A percentile compares a stretch with the other conserved stretches of the same genome.
Conservation (phyloP, 2,888 invertebrate genomes). For the Catocala fraxini region DNA sequence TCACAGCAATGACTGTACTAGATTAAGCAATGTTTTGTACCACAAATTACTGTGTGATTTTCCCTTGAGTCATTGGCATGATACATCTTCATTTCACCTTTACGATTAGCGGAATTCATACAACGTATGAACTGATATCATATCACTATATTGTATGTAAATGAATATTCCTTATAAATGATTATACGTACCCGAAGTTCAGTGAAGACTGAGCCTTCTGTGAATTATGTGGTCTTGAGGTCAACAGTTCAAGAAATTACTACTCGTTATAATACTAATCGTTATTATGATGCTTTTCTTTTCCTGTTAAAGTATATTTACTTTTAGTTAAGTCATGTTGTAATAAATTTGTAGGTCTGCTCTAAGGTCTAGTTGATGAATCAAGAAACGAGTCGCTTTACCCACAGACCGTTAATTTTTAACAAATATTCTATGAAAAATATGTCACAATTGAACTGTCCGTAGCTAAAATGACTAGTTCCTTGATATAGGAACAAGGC, state of each 20-base stretch:
- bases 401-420: no score
- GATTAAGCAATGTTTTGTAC: slow-evolving; percentile 4
- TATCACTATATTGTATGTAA: slow-evolving; percentile 22
- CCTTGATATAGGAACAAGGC: no score
- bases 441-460: no score
- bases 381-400: no score
- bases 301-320: background rate
- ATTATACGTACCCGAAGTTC: background rate
- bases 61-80: slow-evolving; percentile 11
- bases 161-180: slow-evolving; percentile 16
- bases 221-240: background rate
- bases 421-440: no score
- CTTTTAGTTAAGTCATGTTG: background rate
- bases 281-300: background rate
- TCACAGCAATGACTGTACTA: slow-evolving; percentile 1
- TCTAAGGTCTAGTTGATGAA: no score
- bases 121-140: slow-evolving; percentile 11
- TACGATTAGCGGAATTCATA: slow-evolving; percentile 2
- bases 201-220: background rate
- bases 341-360: no score
- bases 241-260: slow-evolving; percentile 1
- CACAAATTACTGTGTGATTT: slow-evolving; percentile 5
- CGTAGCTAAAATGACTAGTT: no score
- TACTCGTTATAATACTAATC: background rate
- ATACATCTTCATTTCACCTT: slow-evolving; percentile 5